phyloP scores from a whole-genome alignment of 1,140 invertebrate genomes.

The Lasioglossum albipes region DNA sequence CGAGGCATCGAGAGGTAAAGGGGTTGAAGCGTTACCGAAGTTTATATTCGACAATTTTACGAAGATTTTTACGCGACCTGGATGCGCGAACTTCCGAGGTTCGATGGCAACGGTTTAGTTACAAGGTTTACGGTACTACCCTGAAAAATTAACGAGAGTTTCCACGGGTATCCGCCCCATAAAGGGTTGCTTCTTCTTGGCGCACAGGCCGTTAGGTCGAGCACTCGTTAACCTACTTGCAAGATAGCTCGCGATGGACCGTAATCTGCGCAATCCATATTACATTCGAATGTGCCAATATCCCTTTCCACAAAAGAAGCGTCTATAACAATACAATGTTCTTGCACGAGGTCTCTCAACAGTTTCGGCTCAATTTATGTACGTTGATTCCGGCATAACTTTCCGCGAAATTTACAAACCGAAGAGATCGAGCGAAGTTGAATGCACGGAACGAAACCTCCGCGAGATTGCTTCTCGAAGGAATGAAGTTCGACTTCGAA shows the following conservation, averaged over 20 bases:
- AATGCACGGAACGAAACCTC: background rate
- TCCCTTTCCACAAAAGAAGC: too few species aligned
- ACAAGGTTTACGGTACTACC: background rate
- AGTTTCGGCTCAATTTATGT: too few species aligned
- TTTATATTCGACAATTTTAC: too few species aligned
- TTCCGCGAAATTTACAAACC: too few species aligned
- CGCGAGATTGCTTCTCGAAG: background rate
- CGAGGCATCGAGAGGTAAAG: too few species aligned
- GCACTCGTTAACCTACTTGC: slow-evolving; percentile 5
- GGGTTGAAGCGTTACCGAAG: too few species aligned
- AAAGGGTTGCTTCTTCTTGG: background rate
- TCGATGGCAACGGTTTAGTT: background rate
- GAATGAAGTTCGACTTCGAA: background rate
- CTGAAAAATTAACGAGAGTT: background rate
- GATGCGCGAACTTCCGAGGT: background rate
- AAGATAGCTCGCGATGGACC: background rate
- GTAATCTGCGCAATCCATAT: background rate
- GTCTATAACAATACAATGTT: too few species aligned
- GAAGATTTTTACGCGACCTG: too few species aligned
- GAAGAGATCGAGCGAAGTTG: background rate
- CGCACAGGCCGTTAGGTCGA: background rate
- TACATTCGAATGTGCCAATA: too few species aligned
- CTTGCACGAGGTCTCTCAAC: too few species aligned
- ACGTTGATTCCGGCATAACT: too few species aligned
- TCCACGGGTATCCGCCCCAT: background rate